phyloP scores from a whole-genome alignment of 2,113 vertebrate species.

The Eudyptes chrysolophus region DNA sequence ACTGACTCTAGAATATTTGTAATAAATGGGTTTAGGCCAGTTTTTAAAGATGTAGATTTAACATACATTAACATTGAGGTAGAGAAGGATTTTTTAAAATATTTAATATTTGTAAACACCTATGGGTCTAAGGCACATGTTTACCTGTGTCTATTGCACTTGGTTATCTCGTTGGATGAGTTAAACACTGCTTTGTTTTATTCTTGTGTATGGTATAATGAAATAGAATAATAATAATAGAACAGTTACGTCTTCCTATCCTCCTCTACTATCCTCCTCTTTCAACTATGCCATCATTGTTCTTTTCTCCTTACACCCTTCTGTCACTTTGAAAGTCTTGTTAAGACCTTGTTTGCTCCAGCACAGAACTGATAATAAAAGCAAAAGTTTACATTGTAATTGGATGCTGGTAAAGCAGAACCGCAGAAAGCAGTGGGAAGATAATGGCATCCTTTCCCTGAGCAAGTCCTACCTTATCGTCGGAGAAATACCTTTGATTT shows the following conservation, averaged over 20 bases:
- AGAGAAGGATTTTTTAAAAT: neutral
- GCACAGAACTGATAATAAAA: conserved; percentile 5
- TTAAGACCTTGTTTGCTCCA: conserved; percentile 6
- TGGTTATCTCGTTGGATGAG: neutral
- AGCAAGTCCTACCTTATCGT: neutral
- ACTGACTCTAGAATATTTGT: neutral
- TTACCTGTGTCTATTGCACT: neutral
- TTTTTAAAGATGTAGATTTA: neutral
- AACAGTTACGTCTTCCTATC: neutral
- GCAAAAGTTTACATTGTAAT: conserved; percentile 1
- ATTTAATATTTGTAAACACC: neutral
- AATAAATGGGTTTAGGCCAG: neutral
- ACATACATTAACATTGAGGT: neutral
- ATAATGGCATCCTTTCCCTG: neutral
- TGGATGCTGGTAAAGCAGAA: neutral
- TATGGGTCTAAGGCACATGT: neutral
- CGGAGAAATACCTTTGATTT: neutral
- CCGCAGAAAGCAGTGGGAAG: neutral
- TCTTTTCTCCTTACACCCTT: neutral
- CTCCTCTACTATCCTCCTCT: neutral
- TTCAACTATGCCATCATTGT: neutral
- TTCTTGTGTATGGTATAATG: neutral
- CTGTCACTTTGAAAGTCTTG: neutral
- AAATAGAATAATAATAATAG: neutral
- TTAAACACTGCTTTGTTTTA: neutral